Conservation (phyloP, 2,888 invertebrate genomes). For the Spilarctia lutea region DNA sequence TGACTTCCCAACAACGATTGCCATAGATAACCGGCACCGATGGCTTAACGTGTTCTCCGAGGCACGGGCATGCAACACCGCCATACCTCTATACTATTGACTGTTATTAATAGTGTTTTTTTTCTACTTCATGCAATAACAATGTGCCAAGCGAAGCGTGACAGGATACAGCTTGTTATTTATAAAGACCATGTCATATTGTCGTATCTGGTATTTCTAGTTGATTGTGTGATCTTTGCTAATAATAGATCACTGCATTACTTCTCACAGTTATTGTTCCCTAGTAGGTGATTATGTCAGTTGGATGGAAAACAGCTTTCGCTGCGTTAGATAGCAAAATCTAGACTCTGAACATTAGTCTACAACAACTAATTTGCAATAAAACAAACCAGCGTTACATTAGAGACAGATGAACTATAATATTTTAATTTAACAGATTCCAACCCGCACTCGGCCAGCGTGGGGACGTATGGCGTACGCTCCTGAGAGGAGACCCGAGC, state of each 20-base stretch:
- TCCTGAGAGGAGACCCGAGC: no score
- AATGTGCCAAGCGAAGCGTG: neutral
- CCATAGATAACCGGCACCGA: no score
- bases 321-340: constrained; percentile 9
- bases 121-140: neutral
- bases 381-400: no score
- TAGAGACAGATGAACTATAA: no score
- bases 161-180: neutral
- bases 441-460: no score
- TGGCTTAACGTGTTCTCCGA: no score
- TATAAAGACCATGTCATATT: neutral
- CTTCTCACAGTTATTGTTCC: constrained; percentile 11
- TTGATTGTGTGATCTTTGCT: constrained; percentile 5
- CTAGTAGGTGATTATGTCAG: constrained; percentile 19
- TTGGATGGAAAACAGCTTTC: constrained; percentile 19
- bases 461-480: no score
- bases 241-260: constrained; percentile 13
- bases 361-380: neutral
- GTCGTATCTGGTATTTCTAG: neutral
- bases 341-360: neutral
- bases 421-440: no score
- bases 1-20: no score
- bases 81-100: no score
- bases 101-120: neutral
- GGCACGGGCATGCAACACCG: no score